phyloP scores from a whole-genome alignment of 2,797 vertebrate species.

The Phrynocephalus guinanensis region DNA sequence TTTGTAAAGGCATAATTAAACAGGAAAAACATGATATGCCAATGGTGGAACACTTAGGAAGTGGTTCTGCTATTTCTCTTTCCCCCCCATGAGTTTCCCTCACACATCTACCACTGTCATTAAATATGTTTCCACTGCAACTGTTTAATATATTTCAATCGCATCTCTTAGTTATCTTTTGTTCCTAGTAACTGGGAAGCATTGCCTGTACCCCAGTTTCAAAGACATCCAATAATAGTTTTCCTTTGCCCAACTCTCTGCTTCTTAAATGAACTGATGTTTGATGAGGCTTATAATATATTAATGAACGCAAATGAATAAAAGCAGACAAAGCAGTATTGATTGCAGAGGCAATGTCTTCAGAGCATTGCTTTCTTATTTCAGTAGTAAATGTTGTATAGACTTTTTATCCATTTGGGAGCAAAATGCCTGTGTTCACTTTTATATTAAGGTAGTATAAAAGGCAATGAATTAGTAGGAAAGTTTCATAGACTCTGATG shows the following conservation, averaged over 20 bases:
- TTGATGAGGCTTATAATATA: slow-evolving; percentile 64
- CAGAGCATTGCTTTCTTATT: slow-evolving; percentile 28
- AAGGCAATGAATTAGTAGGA: no score
- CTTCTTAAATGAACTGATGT: slow-evolving; percentile 53
- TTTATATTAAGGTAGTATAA: neutral
- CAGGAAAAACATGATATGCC: slow-evolving; percentile 17
- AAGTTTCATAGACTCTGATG: no score
- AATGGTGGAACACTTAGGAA: neutral
- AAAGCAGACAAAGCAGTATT: slow-evolving; percentile 36
- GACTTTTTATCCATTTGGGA: slow-evolving; percentile 30
- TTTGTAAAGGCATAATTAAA: neutral
- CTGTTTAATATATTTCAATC: slow-evolving; percentile 38
- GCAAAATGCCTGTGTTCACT: neutral
- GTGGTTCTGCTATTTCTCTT: slow-evolving; percentile 17
- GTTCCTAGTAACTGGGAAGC: slow-evolving; percentile 48
- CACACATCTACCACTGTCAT: slow-evolving; percentile 4
- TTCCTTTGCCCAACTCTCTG: slow-evolving; percentile 51
- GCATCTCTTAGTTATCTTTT: slow-evolving; percentile 52
- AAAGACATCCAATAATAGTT: slow-evolving; percentile 54
- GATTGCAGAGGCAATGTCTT: slow-evolving; percentile 44
- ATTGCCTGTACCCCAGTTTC: slow-evolving; percentile 25
- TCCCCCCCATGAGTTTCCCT: slow-evolving; percentile 16
- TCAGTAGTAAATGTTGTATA: slow-evolving; percentile 8
- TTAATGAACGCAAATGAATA: slow-evolving; percentile 24
- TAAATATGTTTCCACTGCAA: slow-evolving; percentile 41